Base-by-base conservation (phyloP, 2,888 invertebrate species). In the Linhomoeus sp. region DNA sequence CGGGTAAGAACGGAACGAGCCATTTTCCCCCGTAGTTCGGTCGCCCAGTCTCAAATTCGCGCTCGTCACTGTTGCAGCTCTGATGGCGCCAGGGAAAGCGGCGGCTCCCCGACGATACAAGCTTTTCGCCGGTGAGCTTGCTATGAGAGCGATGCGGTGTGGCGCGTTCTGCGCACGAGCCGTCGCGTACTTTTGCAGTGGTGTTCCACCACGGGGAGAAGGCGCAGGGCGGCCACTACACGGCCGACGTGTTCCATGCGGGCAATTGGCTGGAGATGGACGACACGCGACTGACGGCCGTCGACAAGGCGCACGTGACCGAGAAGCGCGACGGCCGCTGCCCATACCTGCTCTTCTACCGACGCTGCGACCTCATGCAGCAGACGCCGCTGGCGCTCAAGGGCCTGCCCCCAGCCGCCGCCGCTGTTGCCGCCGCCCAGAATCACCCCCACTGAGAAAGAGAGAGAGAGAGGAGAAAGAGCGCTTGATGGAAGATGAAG, bases 131-230 rank as follows among this genome's bases (percentile, higher is more conserved):
- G 46, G 46, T 45, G n/a, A 9, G 43, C 26, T 14, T 9, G 9
- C 25, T 12, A 3, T 17, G 5, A 5, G 5, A 5, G 38, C 5
- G 5, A 17, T 17, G 5, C n/a, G 38, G 38, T 7, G 9, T 7
- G 5, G n/a, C 5, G 19, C 20, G 20, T 38, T 38, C 38, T 38
- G 25, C 26, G 14, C 17, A 5, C n/a, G 20, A 15, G 7, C 26
- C 12, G 26, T n/a, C 17, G 5, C 17, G n/a, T 9, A 3, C n/a
- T 19, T 7, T 39, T 61, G 25, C 58, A 71, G 87, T 92, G 40
- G 88, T 92, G 45, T 88, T 88, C 67, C 92, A 92, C 61, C 88
- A 90, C 64, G 92, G 92, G 0, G 83, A 84, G 54, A 86, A 87
- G 65, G 84, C 88, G 1, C 81, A 80, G 20, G 88, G 88, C 65